phyloP scores from a whole-genome alignment of 2,113 vertebrate species.

The Tyto alba region DNA sequence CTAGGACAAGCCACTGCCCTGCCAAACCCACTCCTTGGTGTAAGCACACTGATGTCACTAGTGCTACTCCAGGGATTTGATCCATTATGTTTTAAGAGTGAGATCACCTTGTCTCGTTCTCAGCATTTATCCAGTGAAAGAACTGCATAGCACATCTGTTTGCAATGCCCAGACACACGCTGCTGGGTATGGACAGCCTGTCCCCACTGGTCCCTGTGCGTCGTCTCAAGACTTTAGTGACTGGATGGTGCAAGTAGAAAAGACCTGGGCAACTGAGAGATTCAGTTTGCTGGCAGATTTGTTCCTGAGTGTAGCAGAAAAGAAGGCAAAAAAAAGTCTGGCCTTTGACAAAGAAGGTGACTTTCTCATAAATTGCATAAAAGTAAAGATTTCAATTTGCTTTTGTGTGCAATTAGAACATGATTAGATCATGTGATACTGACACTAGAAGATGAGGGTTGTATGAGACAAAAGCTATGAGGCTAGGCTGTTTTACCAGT shows the following conservation, averaged over 20 bases:
- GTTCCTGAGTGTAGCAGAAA: not conserved
- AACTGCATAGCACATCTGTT: not conserved
- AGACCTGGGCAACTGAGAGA: not conserved
- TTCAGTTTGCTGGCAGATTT: not conserved
- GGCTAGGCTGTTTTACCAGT: not conserved
- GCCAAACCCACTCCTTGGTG: not conserved
- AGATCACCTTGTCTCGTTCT: not conserved
- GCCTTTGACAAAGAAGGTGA: not conserved
- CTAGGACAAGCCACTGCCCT: not conserved
- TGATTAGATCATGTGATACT: not conserved
- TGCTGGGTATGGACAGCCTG: not conserved
- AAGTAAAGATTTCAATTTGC: not conserved
- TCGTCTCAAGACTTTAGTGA: not conserved
- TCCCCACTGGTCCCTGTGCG: not conserved
- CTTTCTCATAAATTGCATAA: not conserved
- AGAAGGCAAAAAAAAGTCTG: not conserved
- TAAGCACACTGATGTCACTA: not conserved
- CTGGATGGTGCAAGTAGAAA: not conserved
- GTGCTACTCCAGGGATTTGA: not conserved
- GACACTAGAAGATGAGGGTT: not conserved
- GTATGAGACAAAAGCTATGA: not conserved
- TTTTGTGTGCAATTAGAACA: not conserved
- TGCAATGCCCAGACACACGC: not conserved
- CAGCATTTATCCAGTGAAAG: not conserved
- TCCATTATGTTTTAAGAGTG: not conserved